Evolutionary conservation across 64 coral and sea anemone genomes (phyloP), one percentile per base, ranked within the genome.

Genomic region (Montipora foliosa): DNA sequence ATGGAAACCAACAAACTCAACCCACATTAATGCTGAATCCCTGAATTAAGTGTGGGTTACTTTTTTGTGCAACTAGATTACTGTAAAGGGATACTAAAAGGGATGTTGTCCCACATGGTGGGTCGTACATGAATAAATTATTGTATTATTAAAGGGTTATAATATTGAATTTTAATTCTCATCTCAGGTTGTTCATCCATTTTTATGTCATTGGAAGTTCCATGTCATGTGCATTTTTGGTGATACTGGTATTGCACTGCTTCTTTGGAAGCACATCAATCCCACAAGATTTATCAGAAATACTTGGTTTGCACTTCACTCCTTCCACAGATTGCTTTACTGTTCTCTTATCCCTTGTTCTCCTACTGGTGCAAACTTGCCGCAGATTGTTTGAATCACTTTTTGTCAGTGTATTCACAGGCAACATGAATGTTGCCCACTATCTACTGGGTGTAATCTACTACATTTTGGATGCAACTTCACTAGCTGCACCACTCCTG

Each of bases 171-270:
- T 45, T 29, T 0, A n/a, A 55, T 59, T 70, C 80, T n/a, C 53
- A 75, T 89, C 92, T 83, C 95, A 99, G 98, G 5, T 99, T 89
- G 98, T 99, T 99, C 75, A 94, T 92, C 53, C 98, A 99, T 78
- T 99, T 99, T 64, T 99, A 99, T 44, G 24, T 94, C 57, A 83
- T 92, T 88, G 98, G 98, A 84, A 87, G 89, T 87, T 68, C 76
- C 45, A 62, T 92, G 87, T 81, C 91, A 50, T 93, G 66, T 70
- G 44, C 75, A 17, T 76, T 90, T 79, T 79, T 96, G n/a, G 74
- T 72, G 76, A 64, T 93, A 57, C 67, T 89, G 50, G 69, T 96
- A 46, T 49, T 79, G 47, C 92, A 96, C 47, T 87, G 80, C 66
- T 90, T 81, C 73, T 77, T 71, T 76, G 72, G 50, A 9, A 86